phyloP scores from a whole-genome alignment of 2,113 vertebrate species.

The Spea bombifrons region DNA sequence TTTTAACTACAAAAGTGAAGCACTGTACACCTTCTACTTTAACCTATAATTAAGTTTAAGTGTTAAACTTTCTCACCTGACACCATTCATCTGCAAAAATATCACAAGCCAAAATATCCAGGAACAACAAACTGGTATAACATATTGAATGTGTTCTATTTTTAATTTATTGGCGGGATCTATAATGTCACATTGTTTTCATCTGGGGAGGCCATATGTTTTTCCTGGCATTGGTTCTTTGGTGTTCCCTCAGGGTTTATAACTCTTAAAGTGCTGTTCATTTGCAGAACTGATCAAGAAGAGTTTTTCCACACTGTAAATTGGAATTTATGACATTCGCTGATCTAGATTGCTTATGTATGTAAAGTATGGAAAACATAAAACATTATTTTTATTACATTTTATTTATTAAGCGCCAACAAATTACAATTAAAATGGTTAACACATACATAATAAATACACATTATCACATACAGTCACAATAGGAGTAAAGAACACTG shows the following conservation, averaged over 20 bases:
- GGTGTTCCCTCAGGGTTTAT: constrained; percentile 19
- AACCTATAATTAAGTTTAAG: too few relatives aligned
- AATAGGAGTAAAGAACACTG: too few relatives aligned
- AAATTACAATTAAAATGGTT: too few relatives aligned
- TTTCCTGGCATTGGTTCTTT: constrained; percentile 4
- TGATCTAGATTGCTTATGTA: neutral
- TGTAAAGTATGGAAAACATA: neutral
- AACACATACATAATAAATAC: too few relatives aligned
- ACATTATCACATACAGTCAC: too few relatives aligned
- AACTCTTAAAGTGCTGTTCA: neutral
- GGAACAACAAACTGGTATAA: neutral
- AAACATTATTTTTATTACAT: too few relatives aligned
- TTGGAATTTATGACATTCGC: neutral
- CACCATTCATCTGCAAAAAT: neutral
- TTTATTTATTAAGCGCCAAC: too few relatives aligned
- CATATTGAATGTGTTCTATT: neutral
- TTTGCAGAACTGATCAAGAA: neutral
- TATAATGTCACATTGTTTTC: constrained; percentile 31
- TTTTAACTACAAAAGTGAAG: too few relatives aligned
- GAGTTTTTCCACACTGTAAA: neutral
- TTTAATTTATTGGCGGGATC: constrained; percentile 12
- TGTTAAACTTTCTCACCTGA: neutral
- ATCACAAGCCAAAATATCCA: neutral
- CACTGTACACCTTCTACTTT: too few relatives aligned
- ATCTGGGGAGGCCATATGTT: constrained; percentile 12